Evolutionary conservation across 2,888 invertebrate genomes (phyloP).

Genomic region (Nephrotoma appendiculata): DNA sequence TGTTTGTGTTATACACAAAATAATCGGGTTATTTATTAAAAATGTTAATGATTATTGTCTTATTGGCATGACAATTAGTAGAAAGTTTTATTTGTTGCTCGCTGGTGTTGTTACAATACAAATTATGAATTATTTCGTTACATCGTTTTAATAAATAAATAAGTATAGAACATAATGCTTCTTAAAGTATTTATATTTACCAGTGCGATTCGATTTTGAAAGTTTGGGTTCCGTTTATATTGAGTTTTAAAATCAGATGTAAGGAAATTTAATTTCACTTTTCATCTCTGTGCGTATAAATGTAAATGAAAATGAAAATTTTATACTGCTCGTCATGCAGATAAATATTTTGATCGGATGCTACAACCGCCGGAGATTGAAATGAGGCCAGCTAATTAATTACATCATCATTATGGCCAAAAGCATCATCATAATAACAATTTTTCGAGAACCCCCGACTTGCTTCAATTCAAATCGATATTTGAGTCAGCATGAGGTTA

Average conservation of each 20-base stretch:
- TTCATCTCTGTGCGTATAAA: background rate
- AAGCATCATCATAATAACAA: background rate
- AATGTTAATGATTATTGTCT: background rate
- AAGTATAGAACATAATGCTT: background rate
- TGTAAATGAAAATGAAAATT: background rate
- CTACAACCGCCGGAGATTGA: background rate
- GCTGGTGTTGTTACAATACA: background rate
- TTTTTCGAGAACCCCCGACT: background rate
- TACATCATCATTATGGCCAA: background rate
- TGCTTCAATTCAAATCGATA: background rate
- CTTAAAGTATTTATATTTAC: background rate
- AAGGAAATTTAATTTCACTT: background rate
- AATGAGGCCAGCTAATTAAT: background rate
- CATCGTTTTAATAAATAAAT: background rate
- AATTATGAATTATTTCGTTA: background rate
- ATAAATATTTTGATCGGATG: background rate
- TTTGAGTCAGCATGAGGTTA: background rate
- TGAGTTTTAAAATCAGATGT: background rate
- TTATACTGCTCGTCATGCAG: background rate
- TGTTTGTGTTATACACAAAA: background rate
- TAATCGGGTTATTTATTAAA: background rate
- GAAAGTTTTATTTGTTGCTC: background rate
- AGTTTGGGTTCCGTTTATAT: background rate
- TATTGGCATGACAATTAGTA: background rate
- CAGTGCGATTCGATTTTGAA: background rate